Conservation (phyloP, 2,888 invertebrate species). For the Nesidiocoris tenuis region DNA sequence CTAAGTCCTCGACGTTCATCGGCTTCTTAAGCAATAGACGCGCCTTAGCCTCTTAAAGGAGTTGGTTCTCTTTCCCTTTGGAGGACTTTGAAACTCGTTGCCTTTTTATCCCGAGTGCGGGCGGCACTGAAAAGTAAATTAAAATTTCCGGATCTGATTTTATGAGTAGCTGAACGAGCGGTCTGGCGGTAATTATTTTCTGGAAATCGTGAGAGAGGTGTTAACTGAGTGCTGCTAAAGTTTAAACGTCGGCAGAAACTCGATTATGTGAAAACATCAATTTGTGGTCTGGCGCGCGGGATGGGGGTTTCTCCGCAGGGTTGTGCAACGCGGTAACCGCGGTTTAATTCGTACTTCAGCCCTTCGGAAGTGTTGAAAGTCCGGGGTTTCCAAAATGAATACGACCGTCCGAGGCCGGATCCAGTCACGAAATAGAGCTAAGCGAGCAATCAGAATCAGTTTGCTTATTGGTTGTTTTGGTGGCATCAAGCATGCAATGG, state of each 20-base stretch:
- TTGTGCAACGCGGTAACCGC: neutral
- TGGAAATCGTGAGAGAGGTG: neutral
- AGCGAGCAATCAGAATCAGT: too few relatives aligned
- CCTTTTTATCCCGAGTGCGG: neutral
- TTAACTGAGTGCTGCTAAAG: neutral
- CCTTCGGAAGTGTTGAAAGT: too few relatives aligned
- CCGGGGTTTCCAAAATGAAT: neutral
- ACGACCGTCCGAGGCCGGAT: neutral
- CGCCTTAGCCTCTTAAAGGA: too few relatives aligned
- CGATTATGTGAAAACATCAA: neutral
- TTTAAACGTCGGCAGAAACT: neutral
- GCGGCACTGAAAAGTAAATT: neutral
- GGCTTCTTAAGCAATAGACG: too few relatives aligned
- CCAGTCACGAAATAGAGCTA: neutral
- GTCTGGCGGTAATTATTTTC: neutral
- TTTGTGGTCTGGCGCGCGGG: neutral
- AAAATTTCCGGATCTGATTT: neutral
- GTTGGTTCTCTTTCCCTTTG: too few relatives aligned
- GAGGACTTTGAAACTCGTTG: too few relatives aligned
- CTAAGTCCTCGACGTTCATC: too few relatives aligned
- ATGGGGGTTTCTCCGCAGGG: neutral
- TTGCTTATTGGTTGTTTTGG: too few relatives aligned
- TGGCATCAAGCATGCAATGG: too few relatives aligned
- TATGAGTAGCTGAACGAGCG: neutral
- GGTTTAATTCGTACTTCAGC: neutral